phyloP scores from a whole-genome alignment of 2,113 vertebrate genomes.

The Buteo buteo region DNA sequence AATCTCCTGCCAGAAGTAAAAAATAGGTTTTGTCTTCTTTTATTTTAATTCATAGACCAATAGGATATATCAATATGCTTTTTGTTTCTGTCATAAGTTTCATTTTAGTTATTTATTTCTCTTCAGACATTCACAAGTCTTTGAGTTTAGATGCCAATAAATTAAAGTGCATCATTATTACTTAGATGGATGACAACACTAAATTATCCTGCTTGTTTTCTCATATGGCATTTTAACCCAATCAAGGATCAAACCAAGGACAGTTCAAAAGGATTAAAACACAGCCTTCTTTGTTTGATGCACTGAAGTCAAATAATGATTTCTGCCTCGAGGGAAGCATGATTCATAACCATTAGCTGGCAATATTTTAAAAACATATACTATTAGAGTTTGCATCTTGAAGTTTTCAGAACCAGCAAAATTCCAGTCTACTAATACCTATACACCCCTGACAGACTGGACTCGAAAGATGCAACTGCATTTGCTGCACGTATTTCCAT shows the following conservation, averaged over 20 bases:
- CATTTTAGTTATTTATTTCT: neutral
- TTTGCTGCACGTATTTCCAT: neutral
- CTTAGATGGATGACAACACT: conserved; percentile 17
- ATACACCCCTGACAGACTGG: neutral
- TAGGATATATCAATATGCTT: neutral
- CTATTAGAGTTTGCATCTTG: neutral
- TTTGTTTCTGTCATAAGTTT: neutral
- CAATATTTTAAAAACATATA: neutral
- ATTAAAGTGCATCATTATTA: neutral
- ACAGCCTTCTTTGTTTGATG: neutral
- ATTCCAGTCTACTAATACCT: neutral
- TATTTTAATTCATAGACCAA: neutral
- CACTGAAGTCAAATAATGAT: neutral
- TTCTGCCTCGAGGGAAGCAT: neutral
- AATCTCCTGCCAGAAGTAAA: neutral
- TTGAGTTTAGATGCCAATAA: neutral
- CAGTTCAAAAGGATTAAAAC: conserved; percentile 18
- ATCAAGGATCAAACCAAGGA: conserved; percentile 11
- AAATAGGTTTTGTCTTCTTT: neutral
- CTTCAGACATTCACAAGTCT: neutral
- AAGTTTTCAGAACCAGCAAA: neutral
- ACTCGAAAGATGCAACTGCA: neutral
- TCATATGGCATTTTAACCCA: neutral
- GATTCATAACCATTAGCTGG: neutral
- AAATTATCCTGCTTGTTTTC: neutral